A percentile compares a stretch with the other conserved stretches of the same genome.
Conservation (phyloP, 2,113 vertebrate species). For the Nasalis larvatus region DNA sequence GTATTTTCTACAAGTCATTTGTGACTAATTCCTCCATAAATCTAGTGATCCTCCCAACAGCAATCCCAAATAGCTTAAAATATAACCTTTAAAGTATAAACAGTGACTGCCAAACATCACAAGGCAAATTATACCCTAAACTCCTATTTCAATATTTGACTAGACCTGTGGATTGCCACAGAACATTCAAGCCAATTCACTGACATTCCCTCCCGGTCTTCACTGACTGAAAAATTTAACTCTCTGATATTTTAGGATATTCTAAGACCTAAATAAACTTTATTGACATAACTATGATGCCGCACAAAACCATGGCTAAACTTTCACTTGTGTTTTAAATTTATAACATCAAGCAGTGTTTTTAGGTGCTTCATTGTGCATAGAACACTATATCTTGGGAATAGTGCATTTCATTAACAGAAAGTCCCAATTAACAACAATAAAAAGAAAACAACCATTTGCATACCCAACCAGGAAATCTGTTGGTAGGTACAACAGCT, state of each 20-base stretch:
- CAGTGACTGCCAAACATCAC: constrained; percentile 82
- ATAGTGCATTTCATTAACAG: constrained; percentile 66
- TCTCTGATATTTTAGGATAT: constrained; percentile 77
- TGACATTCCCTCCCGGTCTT: constrained; percentile 73
- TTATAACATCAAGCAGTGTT: constrained; percentile 70
- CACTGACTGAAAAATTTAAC: constrained; percentile 78
- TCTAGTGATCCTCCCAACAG: constrained; percentile 84
- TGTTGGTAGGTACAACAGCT: constrained; percentile 59
- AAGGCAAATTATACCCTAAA: constrained; percentile 84
- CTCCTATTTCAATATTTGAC: constrained; percentile 83
- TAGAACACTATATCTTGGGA: constrained; percentile 63
- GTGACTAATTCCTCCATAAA: constrained; percentile 82
- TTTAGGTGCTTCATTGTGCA: constrained; percentile 66
- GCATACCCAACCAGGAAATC: constrained; percentile 52
- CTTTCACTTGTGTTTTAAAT: constrained; percentile 79
- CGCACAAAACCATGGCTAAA: constrained; percentile 82
- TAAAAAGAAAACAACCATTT: constrained; percentile 66
- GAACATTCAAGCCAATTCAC: constrained; percentile 79
- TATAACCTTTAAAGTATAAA: constrained; percentile 83
- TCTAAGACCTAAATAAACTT: constrained; percentile 81
- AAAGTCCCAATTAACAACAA: constrained; percentile 54
- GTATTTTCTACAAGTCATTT: constrained; percentile 83
- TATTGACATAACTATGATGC: constrained; percentile 82
- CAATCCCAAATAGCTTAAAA: constrained; percentile 83
- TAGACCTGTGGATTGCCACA: constrained; percentile 80